A percentile compares a stretch with the other conserved stretches of the same genome.
These are phyloP conservation scores for Alosa sapidissima DNA, from an alignment of 2,797 vertebrate species.

Conservation along the genomic window DNA sequence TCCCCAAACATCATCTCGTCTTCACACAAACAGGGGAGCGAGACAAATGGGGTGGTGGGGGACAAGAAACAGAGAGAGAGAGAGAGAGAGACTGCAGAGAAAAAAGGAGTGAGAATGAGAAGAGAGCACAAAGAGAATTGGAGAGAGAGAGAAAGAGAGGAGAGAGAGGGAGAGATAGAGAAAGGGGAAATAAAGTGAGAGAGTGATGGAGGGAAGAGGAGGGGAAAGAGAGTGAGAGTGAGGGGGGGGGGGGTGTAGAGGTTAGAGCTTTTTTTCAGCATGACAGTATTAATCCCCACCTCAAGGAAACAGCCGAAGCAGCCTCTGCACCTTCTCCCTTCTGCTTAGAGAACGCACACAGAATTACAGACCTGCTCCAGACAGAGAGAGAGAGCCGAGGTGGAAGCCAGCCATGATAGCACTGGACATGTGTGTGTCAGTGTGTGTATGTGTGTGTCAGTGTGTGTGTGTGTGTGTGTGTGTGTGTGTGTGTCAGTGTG, in stretches of 20 bases:
- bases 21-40: no score
- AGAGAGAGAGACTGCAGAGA: neutral
- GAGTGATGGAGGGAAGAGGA: neutral
- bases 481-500: neutral
- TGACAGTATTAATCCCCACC: constrained; percentile 13
- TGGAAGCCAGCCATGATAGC: neutral
- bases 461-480: neutral
- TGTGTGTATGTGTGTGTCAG: neutral
- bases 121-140: neutral
- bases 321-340: neutral
- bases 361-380: neutral
- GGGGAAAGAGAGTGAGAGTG: neutral
- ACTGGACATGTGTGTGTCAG: neutral
- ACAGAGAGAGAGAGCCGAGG: neutral
- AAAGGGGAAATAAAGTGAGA: neutral
- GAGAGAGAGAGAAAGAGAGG: neutral
- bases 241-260: neutral
- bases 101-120: neutral
- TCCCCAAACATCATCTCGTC: no score
- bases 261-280: neutral
- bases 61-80: neutral
- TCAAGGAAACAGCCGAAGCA: neutral
- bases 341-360: neutral
- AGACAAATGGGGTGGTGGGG: neutral
- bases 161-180: neutral